phyloP scores from a whole-genome alignment of 2,113 vertebrate species.

The Brachirus orientalis region DNA sequence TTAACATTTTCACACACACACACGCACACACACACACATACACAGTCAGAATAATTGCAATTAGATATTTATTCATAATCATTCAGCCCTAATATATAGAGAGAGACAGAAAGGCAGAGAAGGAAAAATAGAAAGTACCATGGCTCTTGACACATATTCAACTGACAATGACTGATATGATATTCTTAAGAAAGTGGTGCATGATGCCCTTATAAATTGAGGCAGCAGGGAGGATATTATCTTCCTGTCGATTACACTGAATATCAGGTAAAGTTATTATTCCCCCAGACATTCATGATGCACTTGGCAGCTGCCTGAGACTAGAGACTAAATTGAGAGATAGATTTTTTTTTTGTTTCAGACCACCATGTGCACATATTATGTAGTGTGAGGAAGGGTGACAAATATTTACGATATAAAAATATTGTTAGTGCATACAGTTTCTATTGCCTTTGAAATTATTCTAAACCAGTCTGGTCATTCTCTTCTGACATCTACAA shows the following conservation, averaged over 20 bases:
- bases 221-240: slow-evolving; percentile 27
- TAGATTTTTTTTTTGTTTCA: neutral
- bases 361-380: neutral
- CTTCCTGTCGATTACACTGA: slow-evolving; percentile 39
- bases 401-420: neutral
- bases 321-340: slow-evolving; percentile 13
- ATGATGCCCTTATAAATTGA: slow-evolving; percentile 44
- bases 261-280: slow-evolving; percentile 43
- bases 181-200: slow-evolving; percentile 51
- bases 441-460: too few relatives aligned
- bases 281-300: slow-evolving; percentile 3
- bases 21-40: too few relatives aligned
- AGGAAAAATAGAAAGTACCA: slow-evolving; percentile 27
- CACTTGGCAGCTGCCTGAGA: slow-evolving; percentile 13
- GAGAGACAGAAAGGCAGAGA: neutral
- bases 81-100: slow-evolving; percentile 15
- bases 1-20: slow-evolving; percentile 77
- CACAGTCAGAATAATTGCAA: too few relatives aligned
- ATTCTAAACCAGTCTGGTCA: too few relatives aligned
- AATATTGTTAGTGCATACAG: neutral
- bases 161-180: slow-evolving; percentile 64
- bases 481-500: too few relatives aligned
- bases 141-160: slow-evolving; percentile 70
- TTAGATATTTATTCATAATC: too few relatives aligned
- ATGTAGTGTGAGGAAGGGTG: neutral